phyloP scores from a whole-genome alignment of 1,140 invertebrate species.

The Delia radicum region DNA sequence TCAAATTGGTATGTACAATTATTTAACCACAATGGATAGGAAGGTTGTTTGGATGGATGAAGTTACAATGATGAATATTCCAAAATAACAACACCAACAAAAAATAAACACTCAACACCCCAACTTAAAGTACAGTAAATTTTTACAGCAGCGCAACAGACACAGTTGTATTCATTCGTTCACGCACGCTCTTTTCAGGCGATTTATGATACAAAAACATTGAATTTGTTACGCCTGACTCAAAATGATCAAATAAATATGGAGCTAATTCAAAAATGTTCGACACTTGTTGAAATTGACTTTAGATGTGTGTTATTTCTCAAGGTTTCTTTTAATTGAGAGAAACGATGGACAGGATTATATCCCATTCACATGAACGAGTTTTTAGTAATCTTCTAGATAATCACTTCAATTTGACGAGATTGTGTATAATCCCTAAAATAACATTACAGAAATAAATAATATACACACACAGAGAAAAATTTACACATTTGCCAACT shows the following conservation, averaged over 20 bases:
- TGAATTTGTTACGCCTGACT: constrained; percentile 18
- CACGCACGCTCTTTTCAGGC: constrained; percentile 5
- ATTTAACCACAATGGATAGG: not conserved
- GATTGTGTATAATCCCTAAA: no score
- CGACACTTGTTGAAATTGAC: no score
- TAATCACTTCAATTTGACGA: no score
- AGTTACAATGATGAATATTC: not conserved
- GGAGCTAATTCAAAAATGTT: not conserved
- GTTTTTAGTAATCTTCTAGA: not conserved
- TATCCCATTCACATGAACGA: not conserved
- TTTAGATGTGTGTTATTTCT: no score
- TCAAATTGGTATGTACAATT: not conserved
- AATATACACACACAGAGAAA: no score
- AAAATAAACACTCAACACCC: constrained; percentile 17
- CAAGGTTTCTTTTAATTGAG: no score
- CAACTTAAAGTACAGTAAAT: not conserved
- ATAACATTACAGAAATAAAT: no score
- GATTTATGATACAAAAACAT: constrained; percentile 16
- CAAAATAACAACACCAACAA: not conserved
- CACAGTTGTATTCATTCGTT: not conserved
- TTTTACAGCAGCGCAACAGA: not conserved
- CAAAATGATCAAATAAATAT: not conserved
- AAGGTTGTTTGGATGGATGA: not conserved
- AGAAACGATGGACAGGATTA: not conserved
- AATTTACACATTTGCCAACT: no score